These are phyloP conservation scores for Chloromyia formosa DNA, from an alignment of 2,888 invertebrate species.

Conservation along the genomic window DNA sequence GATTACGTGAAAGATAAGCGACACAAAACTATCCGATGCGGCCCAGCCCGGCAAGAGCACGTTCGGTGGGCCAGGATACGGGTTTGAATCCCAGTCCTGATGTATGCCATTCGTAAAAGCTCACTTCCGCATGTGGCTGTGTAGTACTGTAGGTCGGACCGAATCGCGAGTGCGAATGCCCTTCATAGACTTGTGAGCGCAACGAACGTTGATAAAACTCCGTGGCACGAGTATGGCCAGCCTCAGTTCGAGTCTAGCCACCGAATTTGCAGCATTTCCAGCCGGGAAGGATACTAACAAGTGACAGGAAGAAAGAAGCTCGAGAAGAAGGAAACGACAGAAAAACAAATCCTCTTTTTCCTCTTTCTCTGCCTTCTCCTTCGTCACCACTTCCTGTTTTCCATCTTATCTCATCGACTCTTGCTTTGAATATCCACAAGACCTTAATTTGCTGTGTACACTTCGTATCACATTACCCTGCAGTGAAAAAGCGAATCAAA, in stretches of 20 bases:
- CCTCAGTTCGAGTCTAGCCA: conserved; percentile 39
- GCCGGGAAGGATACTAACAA: conserved; percentile 11
- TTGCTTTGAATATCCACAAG: neutral
- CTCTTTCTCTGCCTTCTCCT: conserved; percentile 12
- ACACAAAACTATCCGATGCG: neutral
- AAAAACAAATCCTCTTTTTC: conserved; percentile 27
- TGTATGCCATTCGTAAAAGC: conserved; percentile 22
- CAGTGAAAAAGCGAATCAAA: no score
- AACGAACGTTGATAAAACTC: conserved; percentile 28
- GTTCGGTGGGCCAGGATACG: neutral
- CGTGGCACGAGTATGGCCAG: conserved; percentile 16
- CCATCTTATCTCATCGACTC: neutral
- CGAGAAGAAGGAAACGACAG: neutral
- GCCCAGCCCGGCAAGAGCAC: neutral
- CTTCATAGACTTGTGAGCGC: conserved; percentile 27
- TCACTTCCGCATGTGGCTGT: conserved; percentile 32
- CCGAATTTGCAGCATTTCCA: conserved; percentile 18
- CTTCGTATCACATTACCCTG: neutral
- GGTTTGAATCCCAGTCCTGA: neutral
- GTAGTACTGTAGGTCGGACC: conserved; percentile 40
- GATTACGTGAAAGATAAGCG: neutral
- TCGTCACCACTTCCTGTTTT: conserved; percentile 4
- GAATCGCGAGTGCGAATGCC: conserved; percentile 26
- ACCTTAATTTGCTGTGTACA: conserved; percentile 15
- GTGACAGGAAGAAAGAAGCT: neutral